These are phyloP conservation scores for Drosophila mojavensis DNA, from an alignment of 1,140 invertebrate genomes.

Conservation along the genomic window DNA sequence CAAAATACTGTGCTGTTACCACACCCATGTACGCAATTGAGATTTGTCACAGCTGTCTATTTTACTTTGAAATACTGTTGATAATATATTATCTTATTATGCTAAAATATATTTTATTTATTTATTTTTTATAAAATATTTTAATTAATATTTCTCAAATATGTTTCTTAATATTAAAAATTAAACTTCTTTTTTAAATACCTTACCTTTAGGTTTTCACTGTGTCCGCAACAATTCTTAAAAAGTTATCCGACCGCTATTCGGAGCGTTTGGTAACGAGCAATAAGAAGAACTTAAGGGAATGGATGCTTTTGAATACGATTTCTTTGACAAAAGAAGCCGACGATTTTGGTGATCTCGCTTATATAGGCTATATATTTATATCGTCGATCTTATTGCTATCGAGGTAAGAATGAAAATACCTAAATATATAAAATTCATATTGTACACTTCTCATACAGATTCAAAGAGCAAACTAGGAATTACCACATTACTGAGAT, in stretches of 20 bases:
- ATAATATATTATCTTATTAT: too few species aligned
- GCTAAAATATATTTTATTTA: too few species aligned
- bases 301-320: slow-evolving; percentile 62
- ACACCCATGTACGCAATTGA: too few species aligned
- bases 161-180: too few species aligned
- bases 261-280: slow-evolving; percentile 54
- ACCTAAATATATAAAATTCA: neutral
- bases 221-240: slow-evolving; percentile 47
- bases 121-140: too few species aligned
- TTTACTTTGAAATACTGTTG: too few species aligned
- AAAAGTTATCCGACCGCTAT: slow-evolving; percentile 62
- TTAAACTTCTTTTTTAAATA: neutral
- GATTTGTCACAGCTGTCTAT: too few species aligned
- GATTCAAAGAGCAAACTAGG: slow-evolving; percentile 38
- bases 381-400: slow-evolving; percentile 51
- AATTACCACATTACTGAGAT: slow-evolving; percentile 57
- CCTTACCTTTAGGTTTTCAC: slow-evolving; percentile 40
- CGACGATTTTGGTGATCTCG: slow-evolving; percentile 57
- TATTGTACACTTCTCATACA: slow-evolving; percentile 6
- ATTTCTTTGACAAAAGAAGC: slow-evolving; percentile 58
- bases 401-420: slow-evolving; percentile 40
- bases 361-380: slow-evolving; percentile 61
- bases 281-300: slow-evolving; percentile 49
- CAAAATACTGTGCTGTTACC: too few species aligned
- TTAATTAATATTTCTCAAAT: too few species aligned